phyloP scores from a whole-genome alignment of 2,888 invertebrate genomes.

The Eupsilia transversa region DNA sequence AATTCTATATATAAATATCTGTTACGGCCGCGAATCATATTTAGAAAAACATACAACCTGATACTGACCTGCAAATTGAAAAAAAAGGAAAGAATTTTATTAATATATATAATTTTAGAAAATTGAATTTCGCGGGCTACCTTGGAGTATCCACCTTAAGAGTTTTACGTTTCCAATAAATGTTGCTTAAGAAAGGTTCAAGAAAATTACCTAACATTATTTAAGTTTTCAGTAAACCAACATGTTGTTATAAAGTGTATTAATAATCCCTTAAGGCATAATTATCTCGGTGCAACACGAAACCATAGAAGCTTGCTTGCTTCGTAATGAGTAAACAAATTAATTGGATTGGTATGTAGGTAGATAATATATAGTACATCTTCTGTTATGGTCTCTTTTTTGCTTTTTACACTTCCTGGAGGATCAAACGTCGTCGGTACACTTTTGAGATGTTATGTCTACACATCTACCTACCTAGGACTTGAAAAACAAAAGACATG shows the following conservation, averaged over 20 bases:
- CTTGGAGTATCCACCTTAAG: too few relatives aligned
- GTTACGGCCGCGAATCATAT: too few relatives aligned
- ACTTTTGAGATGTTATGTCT: background rate
- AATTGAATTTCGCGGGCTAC: too few relatives aligned
- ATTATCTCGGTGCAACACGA: slow-evolving; percentile 27
- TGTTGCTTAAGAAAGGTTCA: background rate
- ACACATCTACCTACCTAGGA: background rate
- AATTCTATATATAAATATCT: too few relatives aligned
- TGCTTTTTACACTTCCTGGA: background rate
- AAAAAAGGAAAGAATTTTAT: too few relatives aligned
- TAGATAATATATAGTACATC: background rate
- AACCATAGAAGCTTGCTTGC: slow-evolving; percentile 4
- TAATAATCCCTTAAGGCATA: background rate
- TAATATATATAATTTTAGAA: too few relatives aligned
- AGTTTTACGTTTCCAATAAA: background rate
- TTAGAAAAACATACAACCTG: too few relatives aligned
- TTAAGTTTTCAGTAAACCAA: background rate
- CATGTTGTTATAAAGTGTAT: background rate
- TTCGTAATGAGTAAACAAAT: slow-evolving; percentile 3
- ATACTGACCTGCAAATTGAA: too few relatives aligned
- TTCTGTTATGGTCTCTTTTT: background rate
- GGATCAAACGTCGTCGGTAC: background rate
- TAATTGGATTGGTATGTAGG: background rate
- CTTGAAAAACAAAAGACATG: background rate
- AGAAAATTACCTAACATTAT: background rate